phyloP scores from a whole-genome alignment of 1,140 invertebrate species.

The Amyelois transitella region DNA sequence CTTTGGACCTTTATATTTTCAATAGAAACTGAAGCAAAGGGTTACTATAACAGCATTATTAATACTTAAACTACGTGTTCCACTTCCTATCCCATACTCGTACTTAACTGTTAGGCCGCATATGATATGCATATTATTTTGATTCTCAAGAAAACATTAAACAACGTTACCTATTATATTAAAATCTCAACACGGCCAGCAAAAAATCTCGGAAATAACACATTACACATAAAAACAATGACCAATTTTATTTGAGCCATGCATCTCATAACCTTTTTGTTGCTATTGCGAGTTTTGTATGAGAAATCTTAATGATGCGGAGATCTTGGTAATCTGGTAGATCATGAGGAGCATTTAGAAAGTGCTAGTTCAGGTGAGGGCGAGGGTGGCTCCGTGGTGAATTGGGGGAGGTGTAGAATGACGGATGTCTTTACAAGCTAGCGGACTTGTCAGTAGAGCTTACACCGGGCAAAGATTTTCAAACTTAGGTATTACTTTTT shows the following conservation, averaged over 20 bases:
- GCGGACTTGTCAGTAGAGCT: slow-evolving; percentile 45
- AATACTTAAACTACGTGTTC: no score
- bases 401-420: slow-evolving; percentile 47
- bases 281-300: neutral
- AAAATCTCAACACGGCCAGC: neutral
- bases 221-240: slow-evolving; percentile 36
- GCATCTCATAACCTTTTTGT: neutral
- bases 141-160: no score
- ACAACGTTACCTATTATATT: no score
- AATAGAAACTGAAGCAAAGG: no score
- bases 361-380: slow-evolving; percentile 1
- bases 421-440: slow-evolving; percentile 69
- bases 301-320: neutral
- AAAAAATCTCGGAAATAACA: slow-evolving; percentile 57
- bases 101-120: no score
- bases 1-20: no score
- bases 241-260: slow-evolving; percentile 29
- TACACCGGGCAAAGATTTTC: slow-evolving; percentile 22
- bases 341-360: slow-evolving; percentile 39
- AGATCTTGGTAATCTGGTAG: slow-evolving; percentile 26
- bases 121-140: no score
- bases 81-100: no score
- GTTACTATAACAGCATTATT: no score
- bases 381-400: slow-evolving; percentile 26
- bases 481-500: no score